Evolutionary conservation across 1,140 invertebrate genomes (phyloP), one percentile per base, ranked within the genome.

Genomic region (Dolichoris vasculosae): DNA sequence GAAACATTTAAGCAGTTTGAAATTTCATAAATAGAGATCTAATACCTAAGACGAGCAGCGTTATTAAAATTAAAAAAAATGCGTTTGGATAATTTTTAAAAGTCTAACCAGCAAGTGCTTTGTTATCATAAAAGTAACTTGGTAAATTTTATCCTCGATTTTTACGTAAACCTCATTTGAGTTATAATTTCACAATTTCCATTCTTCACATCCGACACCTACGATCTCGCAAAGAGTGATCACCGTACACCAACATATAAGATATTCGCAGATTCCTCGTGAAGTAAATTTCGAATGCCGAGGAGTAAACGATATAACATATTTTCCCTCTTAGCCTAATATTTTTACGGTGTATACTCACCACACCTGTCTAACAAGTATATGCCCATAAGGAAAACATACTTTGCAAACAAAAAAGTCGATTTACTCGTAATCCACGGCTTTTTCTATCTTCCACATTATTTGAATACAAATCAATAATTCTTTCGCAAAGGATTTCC

Each of bases 141-240:
- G 51, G 69, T 46, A 63, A 63, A 75, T 83, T 82, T 71, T 63
- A 32, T 6, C 23, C 15, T 40, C 79, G 32, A 81, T 81, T 81
- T 69, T 46, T 46, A 35, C 35, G 11, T 11, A 17, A 26, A n/a
- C 3, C 7, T 23, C 32, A 23, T 35, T 59, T 71, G 23, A 82
- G 69, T 76, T 83, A 77, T 77, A 71, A 83, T 83, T 83, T 77
- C 71, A 40, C 83, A 13, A 73, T 80, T 67, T 85, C 46, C 55
- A 79, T 71, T 79, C 76, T 43, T 40, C 75, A 32, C 38, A 13
- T 46, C 38, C 7, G 55, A 38, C 20, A 32, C 1, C 30, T 35
- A 64, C 30, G 2, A 51, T 17, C 51, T n/a, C n/a, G 3, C 32
- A 7, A 69, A 30, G 83, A 80, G 20, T 35, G 77, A 80, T 80